These are phyloP conservation scores for Sarcophaga carnaria DNA, from an alignment of 2,888 invertebrate species.

Conservation along the genomic window DNA sequence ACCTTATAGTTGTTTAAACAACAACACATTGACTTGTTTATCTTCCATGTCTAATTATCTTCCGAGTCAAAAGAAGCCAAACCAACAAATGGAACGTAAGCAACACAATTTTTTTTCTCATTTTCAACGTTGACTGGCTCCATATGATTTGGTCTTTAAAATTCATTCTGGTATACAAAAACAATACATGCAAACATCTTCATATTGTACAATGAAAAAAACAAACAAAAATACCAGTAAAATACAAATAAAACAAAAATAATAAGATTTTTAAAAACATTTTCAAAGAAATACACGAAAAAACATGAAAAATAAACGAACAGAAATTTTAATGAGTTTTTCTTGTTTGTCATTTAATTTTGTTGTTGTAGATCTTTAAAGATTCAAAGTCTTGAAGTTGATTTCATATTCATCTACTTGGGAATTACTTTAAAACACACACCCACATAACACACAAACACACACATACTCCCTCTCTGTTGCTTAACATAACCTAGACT, in stretches of 20 bases:
- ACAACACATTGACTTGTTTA: constrained; percentile 47
- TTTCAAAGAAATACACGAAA: not conserved
- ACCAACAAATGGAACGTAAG: not conserved
- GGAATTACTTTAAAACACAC: not conserved
- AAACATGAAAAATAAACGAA: not conserved
- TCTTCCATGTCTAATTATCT: constrained; percentile 53
- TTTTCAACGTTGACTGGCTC: not conserved
- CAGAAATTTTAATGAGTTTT: constrained; percentile 62
- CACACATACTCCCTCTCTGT: not conserved
- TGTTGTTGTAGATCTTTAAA: constrained; percentile 43
- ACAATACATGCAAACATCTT: not conserved
- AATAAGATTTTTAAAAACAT: no score
- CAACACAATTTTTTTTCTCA: constrained; percentile 8
- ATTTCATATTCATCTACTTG: not conserved
- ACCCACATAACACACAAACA: not conserved
- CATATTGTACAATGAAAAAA: no score
- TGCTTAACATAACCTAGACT: constrained; percentile 15
- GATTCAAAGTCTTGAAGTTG: constrained; percentile 41
- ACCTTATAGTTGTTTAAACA: constrained; percentile 24
- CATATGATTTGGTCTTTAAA: constrained; percentile 40
- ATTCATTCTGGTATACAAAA: constrained; percentile 27
- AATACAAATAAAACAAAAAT: not conserved
- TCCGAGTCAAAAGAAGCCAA: constrained; percentile 33
- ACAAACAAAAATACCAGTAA: not conserved
- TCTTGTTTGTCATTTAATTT: constrained; percentile 56